Percentiles rank a stretch among this genome's conserved stretches.
Evolutionary conservation across 30 jellyfish, hydroid and myxozoan genomes (phyloP).

Genomic region (Rhopilema esculentum): DNA sequence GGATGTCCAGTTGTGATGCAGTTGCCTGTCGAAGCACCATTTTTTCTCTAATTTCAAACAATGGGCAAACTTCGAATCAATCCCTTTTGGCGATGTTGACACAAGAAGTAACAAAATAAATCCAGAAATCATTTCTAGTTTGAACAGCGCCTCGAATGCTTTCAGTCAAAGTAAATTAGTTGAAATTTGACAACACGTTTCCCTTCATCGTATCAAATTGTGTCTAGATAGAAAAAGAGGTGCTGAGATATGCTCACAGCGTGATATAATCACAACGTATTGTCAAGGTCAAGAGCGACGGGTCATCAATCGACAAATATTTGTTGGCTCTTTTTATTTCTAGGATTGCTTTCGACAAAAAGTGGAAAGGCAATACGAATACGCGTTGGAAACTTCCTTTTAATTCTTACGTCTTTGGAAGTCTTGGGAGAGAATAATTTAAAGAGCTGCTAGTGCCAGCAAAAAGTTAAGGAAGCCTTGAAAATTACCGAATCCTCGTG

Average conservation of each 20-base stretch:
- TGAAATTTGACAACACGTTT: neutral
- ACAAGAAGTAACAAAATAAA: neutral
- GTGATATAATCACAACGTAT: constrained; percentile 39
- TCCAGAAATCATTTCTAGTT: neutral
- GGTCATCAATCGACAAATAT: constrained; percentile 37
- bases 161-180: neutral
- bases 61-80: neutral
- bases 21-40: neutral
- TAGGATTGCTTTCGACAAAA: neutral
- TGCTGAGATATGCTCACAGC: constrained; percentile 64
- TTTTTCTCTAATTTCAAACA: constrained; percentile 9
- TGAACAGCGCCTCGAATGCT: neutral
- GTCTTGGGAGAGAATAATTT: neutral
- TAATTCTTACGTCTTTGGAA: neutral
- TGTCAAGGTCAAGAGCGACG: constrained; percentile 45
- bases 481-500: neutral
- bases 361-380: neutral
- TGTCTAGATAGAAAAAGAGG: constrained; percentile 5
- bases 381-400: neutral
- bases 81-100: neutral
- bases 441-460: no score
- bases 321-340: neutral
- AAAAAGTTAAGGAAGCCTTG: no score
- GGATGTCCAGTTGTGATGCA: constrained; percentile 36
- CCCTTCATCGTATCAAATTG: constrained; percentile 59